Percentiles rank a stretch among this genome's conserved stretches.
These are phyloP conservation scores for Leucania comma DNA, from an alignment of 2,888 invertebrate genomes.

Conservation along the genomic window DNA sequence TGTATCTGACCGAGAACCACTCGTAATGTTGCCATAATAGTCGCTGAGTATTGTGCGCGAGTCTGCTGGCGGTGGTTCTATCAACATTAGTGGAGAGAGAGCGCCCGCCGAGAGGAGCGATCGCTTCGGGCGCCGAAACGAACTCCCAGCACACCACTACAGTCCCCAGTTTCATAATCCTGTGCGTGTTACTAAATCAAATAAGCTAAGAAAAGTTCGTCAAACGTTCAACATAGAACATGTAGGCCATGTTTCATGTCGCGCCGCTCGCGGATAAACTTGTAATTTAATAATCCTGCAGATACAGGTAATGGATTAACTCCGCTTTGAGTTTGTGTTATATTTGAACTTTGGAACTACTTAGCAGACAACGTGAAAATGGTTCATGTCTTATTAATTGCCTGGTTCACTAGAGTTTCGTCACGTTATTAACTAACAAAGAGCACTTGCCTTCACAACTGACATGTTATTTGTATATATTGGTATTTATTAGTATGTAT, in stretches of 20 bases:
- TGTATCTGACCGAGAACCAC: neutral
- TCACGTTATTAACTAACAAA: neutral
- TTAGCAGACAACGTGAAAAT: constrained; percentile 14
- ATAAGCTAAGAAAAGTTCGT: constrained; percentile 41
- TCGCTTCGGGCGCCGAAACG: neutral
- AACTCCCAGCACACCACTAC: constrained; percentile 6
- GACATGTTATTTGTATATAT: too few species aligned
- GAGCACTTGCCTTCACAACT: too few species aligned
- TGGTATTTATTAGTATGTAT: too few species aligned
- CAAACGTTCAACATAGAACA: constrained; percentile 17
- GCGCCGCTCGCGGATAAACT: constrained; percentile 31
- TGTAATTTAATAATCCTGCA: constrained; percentile 50
- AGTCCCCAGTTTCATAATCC: constrained; percentile 14
- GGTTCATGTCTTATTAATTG: constrained; percentile 11
- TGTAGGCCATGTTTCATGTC: constrained; percentile 24
- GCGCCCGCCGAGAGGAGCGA: neutral
- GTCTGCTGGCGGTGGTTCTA: neutral
- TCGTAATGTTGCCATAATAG: neutral
- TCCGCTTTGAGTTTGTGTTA: constrained; percentile 23
- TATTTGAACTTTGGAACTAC: constrained; percentile 42
- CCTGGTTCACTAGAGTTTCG: neutral
- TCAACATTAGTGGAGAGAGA: constrained; percentile 13
- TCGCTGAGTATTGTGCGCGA: neutral
- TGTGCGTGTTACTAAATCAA: constrained; percentile 38
- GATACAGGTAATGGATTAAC: constrained; percentile 52